Conservation (phyloP, 2,113 vertebrate species). For the Eulemur rufifrons region DNA sequence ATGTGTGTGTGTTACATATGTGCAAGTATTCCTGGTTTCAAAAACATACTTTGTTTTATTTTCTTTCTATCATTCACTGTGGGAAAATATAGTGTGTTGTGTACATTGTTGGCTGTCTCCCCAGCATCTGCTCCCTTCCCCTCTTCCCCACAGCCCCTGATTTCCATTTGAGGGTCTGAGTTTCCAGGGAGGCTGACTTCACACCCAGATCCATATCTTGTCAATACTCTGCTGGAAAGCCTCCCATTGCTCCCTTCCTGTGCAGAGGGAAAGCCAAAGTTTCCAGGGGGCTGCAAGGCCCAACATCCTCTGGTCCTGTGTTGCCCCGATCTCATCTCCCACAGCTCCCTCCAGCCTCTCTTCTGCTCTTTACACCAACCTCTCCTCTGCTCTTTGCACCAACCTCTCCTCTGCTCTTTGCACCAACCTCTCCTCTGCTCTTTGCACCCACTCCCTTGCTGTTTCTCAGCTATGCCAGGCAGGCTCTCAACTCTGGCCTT, state of each 20-base stretch:
- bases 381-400: no score
- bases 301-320: background rate
- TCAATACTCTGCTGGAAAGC: background rate
- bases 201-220: background rate
- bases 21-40: slow-evolving; percentile 54
- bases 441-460: background rate
- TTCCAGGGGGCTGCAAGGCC: background rate
- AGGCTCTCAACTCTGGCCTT: background rate
- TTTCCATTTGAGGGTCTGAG: slow-evolving; percentile 22
- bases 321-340: background rate
- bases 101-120: slow-evolving; percentile 57
- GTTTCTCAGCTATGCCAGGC: background rate
- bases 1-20: background rate
- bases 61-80: slow-evolving; percentile 46
- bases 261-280: background rate
- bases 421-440: no score
- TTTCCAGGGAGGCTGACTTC: background rate
- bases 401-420: background rate
- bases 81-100: slow-evolving; percentile 40
- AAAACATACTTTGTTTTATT: slow-evolving; percentile 56
- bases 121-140: slow-evolving; percentile 29
- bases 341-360: rapidly evolving
- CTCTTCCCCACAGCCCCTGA: background rate
- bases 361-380: background rate
- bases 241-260: background rate